Conservation (phyloP, 1,140 invertebrate species). For the Idris sp. region DNA sequence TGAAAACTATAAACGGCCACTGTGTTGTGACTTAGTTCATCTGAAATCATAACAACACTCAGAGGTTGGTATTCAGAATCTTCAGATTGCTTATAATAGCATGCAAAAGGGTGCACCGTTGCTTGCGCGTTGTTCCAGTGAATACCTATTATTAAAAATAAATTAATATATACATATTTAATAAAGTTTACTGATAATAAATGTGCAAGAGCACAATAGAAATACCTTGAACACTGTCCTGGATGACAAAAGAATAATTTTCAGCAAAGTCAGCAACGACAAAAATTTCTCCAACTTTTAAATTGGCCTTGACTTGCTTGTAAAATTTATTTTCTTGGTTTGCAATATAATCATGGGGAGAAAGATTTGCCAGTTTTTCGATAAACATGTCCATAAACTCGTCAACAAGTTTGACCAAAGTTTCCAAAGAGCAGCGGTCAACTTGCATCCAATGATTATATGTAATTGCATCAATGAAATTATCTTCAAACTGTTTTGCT, state of each 20-base stretch:
- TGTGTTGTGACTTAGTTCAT: constrained; percentile 31
- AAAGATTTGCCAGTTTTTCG: too few relatives aligned
- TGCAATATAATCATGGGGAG: constrained; percentile 3
- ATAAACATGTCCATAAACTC: too few relatives aligned
- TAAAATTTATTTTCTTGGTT: constrained; percentile 47
- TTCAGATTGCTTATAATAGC: constrained; percentile 43
- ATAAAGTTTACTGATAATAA: too few relatives aligned
- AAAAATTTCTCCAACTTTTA: constrained; percentile 20
- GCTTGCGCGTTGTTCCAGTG: constrained; percentile 63
- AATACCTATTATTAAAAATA: too few relatives aligned
- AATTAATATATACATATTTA: too few relatives aligned
- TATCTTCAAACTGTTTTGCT: too few relatives aligned
- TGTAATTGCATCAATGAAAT: too few relatives aligned
- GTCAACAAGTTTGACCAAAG: too few relatives aligned
- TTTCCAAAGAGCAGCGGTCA: too few relatives aligned
- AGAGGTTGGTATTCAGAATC: constrained; percentile 12
- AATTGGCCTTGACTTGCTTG: constrained; percentile 42
- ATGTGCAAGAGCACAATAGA: too few relatives aligned
- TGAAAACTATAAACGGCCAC: neutral
- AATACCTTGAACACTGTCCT: constrained; percentile 28
- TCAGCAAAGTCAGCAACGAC: constrained; percentile 40
- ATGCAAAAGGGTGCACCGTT: constrained; percentile 64
- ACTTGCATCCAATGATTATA: too few relatives aligned
- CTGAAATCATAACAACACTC: constrained; percentile 43
- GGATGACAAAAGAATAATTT: constrained; percentile 30